Base-by-base conservation (phyloP, 2,797 vertebrate genomes). In the Centroberyx gerrardi region DNA sequence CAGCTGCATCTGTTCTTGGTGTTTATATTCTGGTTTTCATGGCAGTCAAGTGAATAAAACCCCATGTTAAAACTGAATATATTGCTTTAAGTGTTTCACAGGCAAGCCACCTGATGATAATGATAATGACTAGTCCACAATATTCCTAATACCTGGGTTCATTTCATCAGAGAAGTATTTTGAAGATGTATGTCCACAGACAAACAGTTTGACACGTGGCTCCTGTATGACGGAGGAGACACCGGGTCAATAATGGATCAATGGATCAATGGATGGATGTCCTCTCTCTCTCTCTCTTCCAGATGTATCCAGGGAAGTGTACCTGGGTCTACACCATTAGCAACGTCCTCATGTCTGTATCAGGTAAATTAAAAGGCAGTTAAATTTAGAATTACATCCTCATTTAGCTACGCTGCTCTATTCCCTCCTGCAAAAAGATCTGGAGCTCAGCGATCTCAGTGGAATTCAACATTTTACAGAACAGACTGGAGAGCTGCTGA, bases 331-430 rank as follows among this genome's bases (percentile, higher is more conserved):
- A 97, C 89, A 95, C 90, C 87, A 96, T 97, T 40, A 95, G 90
- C 62, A 96, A 96, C 7, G 88, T 97, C 28, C 94, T 98, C 80
- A 97, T 98, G 96, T 97, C 97, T 1, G 90, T 98, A 62, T 97
- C 97, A 88, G 97, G 97, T 98, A 90, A 91, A 85, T 51, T 3
- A 29, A 65, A 28, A 8, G 0, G 4, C 4, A 15, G 12, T 17
- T 29, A 2, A 44, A 48, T 53, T 10, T 14, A 27, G 3, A 56
- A 4, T 0, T 36, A 17, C 17, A 38, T 29, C n/a, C 29, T 78
- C 27, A 7, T 56, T n/a, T 14, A 73, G 10, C 27, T 18, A 22
- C 48, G 31, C 10, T 36, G 33, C 33, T 36, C 38, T 15, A 9
- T 38, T 18, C n/a, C 3, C 17, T 13, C 13, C 53, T 48, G 60